Evolutionary conservation across 1,140 invertebrate species (phyloP), one percentile per base, ranked within the genome.

Genomic region (Adoxophyes honmai): DNA sequence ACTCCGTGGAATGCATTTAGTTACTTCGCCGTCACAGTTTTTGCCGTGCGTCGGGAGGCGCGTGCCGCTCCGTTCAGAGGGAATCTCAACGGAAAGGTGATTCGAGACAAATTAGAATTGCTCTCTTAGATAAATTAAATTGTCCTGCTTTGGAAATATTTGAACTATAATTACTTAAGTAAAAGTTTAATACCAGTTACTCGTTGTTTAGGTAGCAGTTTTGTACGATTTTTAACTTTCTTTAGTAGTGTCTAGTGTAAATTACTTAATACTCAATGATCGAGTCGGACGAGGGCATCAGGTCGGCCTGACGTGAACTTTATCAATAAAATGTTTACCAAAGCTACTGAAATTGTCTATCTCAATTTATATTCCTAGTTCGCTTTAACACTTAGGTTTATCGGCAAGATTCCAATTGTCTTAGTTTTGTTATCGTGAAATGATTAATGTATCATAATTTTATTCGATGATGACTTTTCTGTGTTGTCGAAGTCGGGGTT

Each of bases 301-400:
- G n/a, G n/a, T n/a, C 38, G 38, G 38, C 15, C 38, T n/a, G 38
- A 39, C 16, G 38, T 39, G 37, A 39, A 39, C 37, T 39, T 39
- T 39, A n/a, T n/a, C n/a, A 39, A 39, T 39, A 39, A 39, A 15
- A 39, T 39, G 38, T 77, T 78, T 83, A 83, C 85, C 85, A 86
- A 88, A 88, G 85, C 75, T 81, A 75, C 74, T 83, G 81, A 87
- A 85, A 82, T 85, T 83, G 81, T 82, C 80, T 88, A 85, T 86
- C 79, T 87, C 82, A 84, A 81, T 78, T 79, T 76, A 72, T 88
- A 88, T 88, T 88, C 85, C 81, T 88, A 88, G 82, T 86, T 83
- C 80, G 85, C 82, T 86, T 88, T 88, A 88, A 84, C 80, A 73
- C 60, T 73, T 85, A 86, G 84, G 68, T 80, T 73, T 81, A 84